Conservation (phyloP, 2,888 invertebrate species). For the Hirtodrosophila alboralis region DNA sequence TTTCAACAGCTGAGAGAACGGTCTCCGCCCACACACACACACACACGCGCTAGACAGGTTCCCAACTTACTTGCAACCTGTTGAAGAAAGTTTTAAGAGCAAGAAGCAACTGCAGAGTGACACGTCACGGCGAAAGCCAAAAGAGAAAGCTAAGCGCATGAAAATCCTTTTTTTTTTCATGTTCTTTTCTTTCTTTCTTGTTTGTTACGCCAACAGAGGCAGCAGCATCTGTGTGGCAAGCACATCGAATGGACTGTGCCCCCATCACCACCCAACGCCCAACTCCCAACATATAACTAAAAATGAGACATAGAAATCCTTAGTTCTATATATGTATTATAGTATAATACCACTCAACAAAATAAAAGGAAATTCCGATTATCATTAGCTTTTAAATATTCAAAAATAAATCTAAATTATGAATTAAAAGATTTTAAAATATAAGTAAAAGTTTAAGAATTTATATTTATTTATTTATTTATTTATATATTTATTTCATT, state of each 20-base stretch:
- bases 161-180: constrained; percentile 59
- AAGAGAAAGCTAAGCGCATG: constrained; percentile 65
- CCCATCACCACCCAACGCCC: too few species aligned
- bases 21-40: constrained; percentile 10
- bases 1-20: constrained; percentile 27
- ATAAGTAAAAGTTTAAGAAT: too few species aligned
- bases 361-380: too few species aligned
- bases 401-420: too few species aligned
- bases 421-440: too few species aligned
- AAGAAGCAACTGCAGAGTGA: constrained; percentile 34
- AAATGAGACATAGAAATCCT: constrained; percentile 11
- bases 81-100: constrained; percentile 66
- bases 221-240: background rate
- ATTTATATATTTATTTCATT: too few species aligned
- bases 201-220: constrained; percentile 13
- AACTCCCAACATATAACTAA: too few species aligned
- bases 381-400: too few species aligned
- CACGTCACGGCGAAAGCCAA: constrained; percentile 45
- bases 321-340: constrained; percentile 6
- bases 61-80: constrained; percentile 58
- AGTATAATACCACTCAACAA: too few species aligned
- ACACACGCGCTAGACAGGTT: background rate
- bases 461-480: too few species aligned
- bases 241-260: constrained; percentile 8
- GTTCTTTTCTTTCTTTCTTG: constrained; percentile 1